Base-by-base conservation (phyloP, 2,113 vertebrate species). In the Egretta garzetta region DNA sequence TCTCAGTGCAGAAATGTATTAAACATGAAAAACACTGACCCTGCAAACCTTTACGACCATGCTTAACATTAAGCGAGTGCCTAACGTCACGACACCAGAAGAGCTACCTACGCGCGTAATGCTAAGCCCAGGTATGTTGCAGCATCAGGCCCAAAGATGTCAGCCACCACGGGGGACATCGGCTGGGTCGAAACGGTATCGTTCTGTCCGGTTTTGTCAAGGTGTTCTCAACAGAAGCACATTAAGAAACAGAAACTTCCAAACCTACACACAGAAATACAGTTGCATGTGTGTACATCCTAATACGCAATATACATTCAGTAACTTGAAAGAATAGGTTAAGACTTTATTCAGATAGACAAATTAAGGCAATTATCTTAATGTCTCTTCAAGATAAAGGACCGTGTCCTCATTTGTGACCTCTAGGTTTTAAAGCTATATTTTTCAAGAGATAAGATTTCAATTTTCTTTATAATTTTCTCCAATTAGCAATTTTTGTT, bases 261-360 rank as follows among this genome's bases (percentile, higher is more conserved):
- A 95, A 94, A 90, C 71, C 93, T 95, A 97, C 89, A 62, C 96
- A 97, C 47, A 2, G 85, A 91, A 97, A 95, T 62, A 97, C 93
- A 90, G 74, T 94, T 90, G 96, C 96, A 91, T 30, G 89, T 96
- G 96, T 95, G 84, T 95, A 97, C 96, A 83, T 6, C 96, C 95
- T 86, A 94, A 76, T 97, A 97, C 73, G 94, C 94, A 97, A 95
- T 97, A 96, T 97, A 97, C 97, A 97, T 97, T 97, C 97, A 97
- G 67, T 71, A 97, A 97, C 95, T 95, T 95, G 77, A 97, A 97
- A 95, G 94, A 93, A 96, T 95, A 97, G 87, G 72, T 97, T 97
- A 97, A 97, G 96, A 97, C 96, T 97, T 97, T 97, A 97, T 97
- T 97, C 91, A 96, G 81, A 97, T 95, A 97, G 95, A 96, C 96